Evolutionary conservation across 1,140 invertebrate species (phyloP).

Genomic region (Temnothorax longispinosus): DNA sequence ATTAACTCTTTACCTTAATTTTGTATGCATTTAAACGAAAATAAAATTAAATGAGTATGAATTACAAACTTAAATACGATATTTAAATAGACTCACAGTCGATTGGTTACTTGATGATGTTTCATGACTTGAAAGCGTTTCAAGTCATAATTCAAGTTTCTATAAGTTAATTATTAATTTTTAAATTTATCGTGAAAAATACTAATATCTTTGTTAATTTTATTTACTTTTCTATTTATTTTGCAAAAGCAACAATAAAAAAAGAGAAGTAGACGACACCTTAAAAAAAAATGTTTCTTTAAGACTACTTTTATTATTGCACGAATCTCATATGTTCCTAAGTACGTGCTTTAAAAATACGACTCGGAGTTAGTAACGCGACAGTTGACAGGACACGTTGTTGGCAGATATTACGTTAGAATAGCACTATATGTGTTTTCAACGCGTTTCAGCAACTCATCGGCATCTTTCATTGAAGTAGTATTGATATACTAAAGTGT

Average conservation of each 20-base stretch:
- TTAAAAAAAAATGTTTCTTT: background rate
- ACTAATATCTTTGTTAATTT: too few relatives aligned
- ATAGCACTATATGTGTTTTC: background rate
- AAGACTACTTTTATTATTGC: background rate
- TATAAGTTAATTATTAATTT: too few relatives aligned
- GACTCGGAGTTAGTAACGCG: background rate
- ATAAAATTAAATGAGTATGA: too few relatives aligned
- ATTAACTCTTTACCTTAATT: too few relatives aligned
- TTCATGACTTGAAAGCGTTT: too few relatives aligned
- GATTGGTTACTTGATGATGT: too few relatives aligned
- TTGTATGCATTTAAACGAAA: too few relatives aligned
- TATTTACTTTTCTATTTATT: background rate
- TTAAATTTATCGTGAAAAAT: too few relatives aligned
- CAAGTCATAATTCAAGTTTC: too few relatives aligned
- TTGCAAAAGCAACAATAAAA: background rate
- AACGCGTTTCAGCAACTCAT: slow-evolving; percentile 7
- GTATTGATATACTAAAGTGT: background rate
- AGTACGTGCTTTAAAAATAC: slow-evolving; percentile 10
- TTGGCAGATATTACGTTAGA: background rate
- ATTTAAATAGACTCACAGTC: too few relatives aligned
- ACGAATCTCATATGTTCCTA: background rate
- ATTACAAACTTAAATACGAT: too few relatives aligned
- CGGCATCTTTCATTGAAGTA: background rate
- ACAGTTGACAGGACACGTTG: background rate
- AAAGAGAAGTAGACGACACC: background rate